A percentile compares a stretch with the other conserved stretches of the same genome.
Conservation (phyloP, 2,888 invertebrate species). For the Lithophane leautieri region DNA sequence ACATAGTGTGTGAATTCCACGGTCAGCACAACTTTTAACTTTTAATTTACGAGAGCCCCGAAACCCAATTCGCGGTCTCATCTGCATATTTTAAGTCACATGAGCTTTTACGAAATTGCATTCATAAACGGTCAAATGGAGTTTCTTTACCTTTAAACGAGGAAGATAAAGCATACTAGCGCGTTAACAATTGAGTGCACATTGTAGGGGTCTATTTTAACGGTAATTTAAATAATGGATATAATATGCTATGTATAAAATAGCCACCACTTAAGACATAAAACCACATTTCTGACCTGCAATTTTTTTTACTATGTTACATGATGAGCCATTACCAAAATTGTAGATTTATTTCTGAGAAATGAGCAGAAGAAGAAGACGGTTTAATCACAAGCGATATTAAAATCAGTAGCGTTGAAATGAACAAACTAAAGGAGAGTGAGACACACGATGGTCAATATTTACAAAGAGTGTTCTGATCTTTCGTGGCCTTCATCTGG, state of each 20-base stretch:
- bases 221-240: too few relatives aligned
- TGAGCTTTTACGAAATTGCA: constrained; percentile 40
- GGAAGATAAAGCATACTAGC: not conserved
- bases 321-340: not conserved
- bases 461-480: constrained; percentile 65
- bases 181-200: too few relatives aligned
- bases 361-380: not conserved
- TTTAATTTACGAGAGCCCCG: constrained; percentile 43
- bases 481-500: constrained; percentile 77
- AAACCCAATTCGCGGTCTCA: constrained; percentile 44
- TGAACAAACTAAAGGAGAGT: not conserved
- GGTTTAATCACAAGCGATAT: too few relatives aligned
- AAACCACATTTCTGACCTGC: too few relatives aligned
- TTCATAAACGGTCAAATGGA: constrained; percentile 2
- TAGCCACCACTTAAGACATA: too few relatives aligned
- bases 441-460: constrained; percentile 38
- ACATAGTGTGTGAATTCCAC: constrained; percentile 35
- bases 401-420: too few relatives aligned
- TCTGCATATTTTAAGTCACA: constrained; percentile 52
- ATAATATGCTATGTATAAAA: too few relatives aligned
- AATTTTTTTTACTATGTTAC: too few relatives aligned
- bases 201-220: too few relatives aligned
- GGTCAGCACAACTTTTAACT: constrained; percentile 36
- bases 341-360: not conserved
- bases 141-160: not conserved